These are phyloP conservation scores for Argentina silus DNA, from an alignment of 2,797 vertebrate genomes.

Conservation along the genomic window DNA sequence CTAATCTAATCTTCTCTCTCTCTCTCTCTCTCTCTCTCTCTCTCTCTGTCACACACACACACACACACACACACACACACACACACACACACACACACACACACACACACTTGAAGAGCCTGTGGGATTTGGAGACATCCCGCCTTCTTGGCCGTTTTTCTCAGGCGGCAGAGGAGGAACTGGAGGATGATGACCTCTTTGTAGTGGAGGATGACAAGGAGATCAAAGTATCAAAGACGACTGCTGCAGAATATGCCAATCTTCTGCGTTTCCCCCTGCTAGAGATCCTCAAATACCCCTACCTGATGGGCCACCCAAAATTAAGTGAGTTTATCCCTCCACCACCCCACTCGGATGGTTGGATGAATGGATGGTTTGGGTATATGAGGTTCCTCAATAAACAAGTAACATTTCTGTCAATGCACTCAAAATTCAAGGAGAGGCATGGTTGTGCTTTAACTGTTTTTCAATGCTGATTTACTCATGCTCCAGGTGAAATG, in stretches of 20 bases:
- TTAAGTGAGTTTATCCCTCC: conserved; percentile 74
- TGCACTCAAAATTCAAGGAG: neutral
- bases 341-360: neutral
- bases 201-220: conserved; percentile 77
- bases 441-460: neutral
- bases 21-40: too few species aligned
- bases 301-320: conserved; percentile 75
- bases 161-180: conserved; percentile 62
- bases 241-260: conserved; percentile 78
- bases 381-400: too few species aligned
- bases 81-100: too few species aligned
- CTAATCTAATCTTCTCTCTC: too few species aligned
- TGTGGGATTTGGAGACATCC: conserved; percentile 81
- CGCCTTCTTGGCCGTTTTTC: conserved; percentile 78
- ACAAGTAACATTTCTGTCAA: neutral
- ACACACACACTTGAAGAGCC: conserved; percentile 53
- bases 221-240: conserved; percentile 61
- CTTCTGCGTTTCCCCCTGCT: conserved; percentile 77
- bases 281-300: conserved; percentile 85
- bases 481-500: conserved; percentile 71
- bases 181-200: conserved; percentile 78
- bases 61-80: too few species aligned
- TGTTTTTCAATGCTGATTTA: neutral
- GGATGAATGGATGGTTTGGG: too few species aligned
- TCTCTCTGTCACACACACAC: neutral